Evolutionary conservation across 2,888 invertebrate genomes (phyloP).

Genomic region (Pycnomerus fuliginosus): DNA sequence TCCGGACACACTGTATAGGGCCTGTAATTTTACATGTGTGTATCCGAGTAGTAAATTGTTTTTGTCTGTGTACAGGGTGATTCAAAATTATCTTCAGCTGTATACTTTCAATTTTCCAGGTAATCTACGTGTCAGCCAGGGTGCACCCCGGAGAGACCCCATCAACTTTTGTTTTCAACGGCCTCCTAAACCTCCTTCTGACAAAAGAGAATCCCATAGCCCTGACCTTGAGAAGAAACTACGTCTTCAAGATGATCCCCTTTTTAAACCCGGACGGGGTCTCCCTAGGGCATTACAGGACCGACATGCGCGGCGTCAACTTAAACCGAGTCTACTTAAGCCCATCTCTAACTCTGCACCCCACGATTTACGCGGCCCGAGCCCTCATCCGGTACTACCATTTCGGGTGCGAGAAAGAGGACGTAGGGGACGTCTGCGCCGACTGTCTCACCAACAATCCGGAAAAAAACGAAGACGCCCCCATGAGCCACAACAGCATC

Average conservation of each 20-base stretch:
- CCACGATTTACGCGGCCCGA: slow-evolving; percentile 83
- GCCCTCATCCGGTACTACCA: slow-evolving; percentile 76
- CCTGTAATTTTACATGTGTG: too few relatives aligned
- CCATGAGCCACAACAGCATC: slow-evolving; percentile 36
- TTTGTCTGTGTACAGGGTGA: too few relatives aligned
- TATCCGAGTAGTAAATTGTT: too few relatives aligned
- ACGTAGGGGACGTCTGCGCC: slow-evolving; percentile 43
- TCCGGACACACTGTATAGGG: too few relatives aligned
- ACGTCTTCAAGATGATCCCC: slow-evolving; percentile 88
- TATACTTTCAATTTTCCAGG: slow-evolving; percentile 55
- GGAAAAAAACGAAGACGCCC: slow-evolving; percentile 26
- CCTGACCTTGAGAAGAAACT: slow-evolving; percentile 67
- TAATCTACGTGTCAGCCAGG: slow-evolving; percentile 82
- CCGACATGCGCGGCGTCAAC: slow-evolving; percentile 85
- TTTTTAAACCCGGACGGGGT: slow-evolving; percentile 93
- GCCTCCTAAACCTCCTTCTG: slow-evolving; percentile 77
- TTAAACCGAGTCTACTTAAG: slow-evolving; percentile 83
- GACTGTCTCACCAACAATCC: slow-evolving; percentile 27
- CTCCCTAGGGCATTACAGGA: slow-evolving; percentile 79
- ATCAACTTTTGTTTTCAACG: slow-evolving; percentile 87
- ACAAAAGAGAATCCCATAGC: slow-evolving; percentile 75
- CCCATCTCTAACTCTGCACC: slow-evolving; percentile 73
- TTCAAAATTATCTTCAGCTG: too few relatives aligned
- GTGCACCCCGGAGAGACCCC: slow-evolving; percentile 94
- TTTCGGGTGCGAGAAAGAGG: slow-evolving; percentile 64